phyloP scores from a whole-genome alignment of 2,888 invertebrate species.

The Zygogramma bicolorata region DNA sequence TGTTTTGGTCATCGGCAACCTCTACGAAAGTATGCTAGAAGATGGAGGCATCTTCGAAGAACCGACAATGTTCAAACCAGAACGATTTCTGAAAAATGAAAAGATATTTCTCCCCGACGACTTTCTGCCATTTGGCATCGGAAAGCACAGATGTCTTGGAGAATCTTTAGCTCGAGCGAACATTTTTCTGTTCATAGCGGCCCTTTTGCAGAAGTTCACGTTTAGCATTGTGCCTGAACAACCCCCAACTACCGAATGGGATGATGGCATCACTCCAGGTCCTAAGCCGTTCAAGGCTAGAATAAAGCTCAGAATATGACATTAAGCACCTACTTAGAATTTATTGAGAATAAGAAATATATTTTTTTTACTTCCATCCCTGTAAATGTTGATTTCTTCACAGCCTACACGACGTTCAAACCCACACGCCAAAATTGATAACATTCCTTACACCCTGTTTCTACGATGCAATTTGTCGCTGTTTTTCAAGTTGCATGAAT shows the following conservation, averaged over 20 bases:
- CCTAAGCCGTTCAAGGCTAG: constrained; percentile 79
- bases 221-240: constrained; percentile 76
- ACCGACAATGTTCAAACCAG: constrained; percentile 80
- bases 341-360: too few species aligned
- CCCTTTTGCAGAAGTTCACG: constrained; percentile 79
- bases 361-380: too few species aligned
- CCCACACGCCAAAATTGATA: too few species aligned
- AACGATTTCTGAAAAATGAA: constrained; percentile 77
- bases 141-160: constrained; percentile 86
- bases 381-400: too few species aligned
- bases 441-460: too few species aligned
- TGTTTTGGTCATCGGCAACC: constrained; percentile 84
- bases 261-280: constrained; percentile 84
- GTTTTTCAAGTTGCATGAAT: too few species aligned
- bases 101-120: constrained; percentile 73
- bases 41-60: constrained; percentile 75
- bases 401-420: too few species aligned
- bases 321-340: too few species aligned
- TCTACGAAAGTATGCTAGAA: constrained; percentile 79
- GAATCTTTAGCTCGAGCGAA: constrained; percentile 83
- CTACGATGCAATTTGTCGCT: too few species aligned
- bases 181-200: constrained; percentile 80
- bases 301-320: constrained; percentile 63
- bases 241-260: constrained; percentile 75
- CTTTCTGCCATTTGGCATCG: constrained; percentile 83